phyloP scores from a whole-genome alignment of 2,797 vertebrate species.

The Neomorphus geoffroyi region DNA sequence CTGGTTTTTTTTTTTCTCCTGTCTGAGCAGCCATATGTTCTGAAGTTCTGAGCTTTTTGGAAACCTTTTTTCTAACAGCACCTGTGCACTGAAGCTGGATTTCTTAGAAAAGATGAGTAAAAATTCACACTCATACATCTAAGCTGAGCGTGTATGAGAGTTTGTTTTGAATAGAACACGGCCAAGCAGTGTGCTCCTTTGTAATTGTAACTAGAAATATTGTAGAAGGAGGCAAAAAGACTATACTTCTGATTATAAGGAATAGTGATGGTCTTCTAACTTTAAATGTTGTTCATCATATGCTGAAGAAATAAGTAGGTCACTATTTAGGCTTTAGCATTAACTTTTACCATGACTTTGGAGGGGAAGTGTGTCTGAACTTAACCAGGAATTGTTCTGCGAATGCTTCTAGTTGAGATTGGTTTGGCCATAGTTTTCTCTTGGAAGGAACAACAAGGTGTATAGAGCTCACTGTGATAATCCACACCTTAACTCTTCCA shows the following conservation, averaged over 20 bases:
- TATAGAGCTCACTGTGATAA: background rate
- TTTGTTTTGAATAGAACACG: background rate
- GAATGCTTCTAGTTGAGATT: background rate
- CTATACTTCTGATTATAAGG: background rate
- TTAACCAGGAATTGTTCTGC: background rate
- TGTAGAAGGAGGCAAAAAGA: background rate
- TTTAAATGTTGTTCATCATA: background rate
- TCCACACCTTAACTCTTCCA: background rate
- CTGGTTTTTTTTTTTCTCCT: background rate
- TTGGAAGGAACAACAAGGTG: fast-evolving
- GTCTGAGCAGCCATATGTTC: background rate
- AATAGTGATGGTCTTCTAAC: background rate
- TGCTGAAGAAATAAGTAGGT: background rate
- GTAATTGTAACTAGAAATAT: background rate
- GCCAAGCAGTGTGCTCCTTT: background rate
- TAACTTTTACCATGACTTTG: background rate
- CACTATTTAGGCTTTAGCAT: background rate
- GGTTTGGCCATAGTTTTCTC: background rate
- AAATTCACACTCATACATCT: background rate
- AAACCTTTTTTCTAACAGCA: background rate
- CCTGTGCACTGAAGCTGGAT: background rate
- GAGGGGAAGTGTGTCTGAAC: background rate
- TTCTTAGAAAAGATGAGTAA: background rate
- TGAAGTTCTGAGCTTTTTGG: background rate
- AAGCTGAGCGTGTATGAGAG: background rate